These are phyloP conservation scores for Phengaris alcon DNA, from an alignment of 2,888 invertebrate species.

Conservation along the genomic window DNA sequence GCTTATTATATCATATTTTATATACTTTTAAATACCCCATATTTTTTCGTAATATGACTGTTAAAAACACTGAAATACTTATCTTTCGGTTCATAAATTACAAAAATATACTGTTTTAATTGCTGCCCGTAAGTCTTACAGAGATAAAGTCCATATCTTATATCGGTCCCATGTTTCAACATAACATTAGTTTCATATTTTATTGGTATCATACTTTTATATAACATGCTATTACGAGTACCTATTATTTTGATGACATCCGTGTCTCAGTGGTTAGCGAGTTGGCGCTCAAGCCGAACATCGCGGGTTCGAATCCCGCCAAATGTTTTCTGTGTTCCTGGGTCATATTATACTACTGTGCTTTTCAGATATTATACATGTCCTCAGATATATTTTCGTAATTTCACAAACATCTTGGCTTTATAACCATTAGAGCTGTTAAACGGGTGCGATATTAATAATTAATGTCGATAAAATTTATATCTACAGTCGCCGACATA, in stretches of 20 bases:
- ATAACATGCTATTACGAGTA: neutral
- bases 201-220: neutral
- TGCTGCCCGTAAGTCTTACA: constrained; percentile 7
- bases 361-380: neutral
- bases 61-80: constrained; percentile 13
- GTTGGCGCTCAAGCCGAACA: too few relatives aligned
- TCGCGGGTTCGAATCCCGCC: too few relatives aligned
- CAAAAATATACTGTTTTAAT: neutral
- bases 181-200: constrained; percentile 16
- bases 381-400: neutral
- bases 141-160: constrained; percentile 13
- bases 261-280: too few relatives aligned
- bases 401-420: neutral
- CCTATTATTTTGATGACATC: too few relatives aligned
- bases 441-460: constrained; percentile 8
- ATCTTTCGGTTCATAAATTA: constrained; percentile 16
- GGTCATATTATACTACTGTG: neutral
- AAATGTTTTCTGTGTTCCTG: too few relatives aligned
- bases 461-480: constrained; percentile 20
- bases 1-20: constrained; percentile 12
- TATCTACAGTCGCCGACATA: neutral
- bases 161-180: constrained; percentile 5
- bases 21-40: constrained; percentile 6
- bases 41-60: neutral
- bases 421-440: constrained; percentile 18